A percentile compares a stretch with the other conserved stretches of the same genome.
Evolutionary conservation across 37 sponge, comb jelly and placozoan genomes (phyloP).

Genomic region (Hormiphora californensis): DNA sequence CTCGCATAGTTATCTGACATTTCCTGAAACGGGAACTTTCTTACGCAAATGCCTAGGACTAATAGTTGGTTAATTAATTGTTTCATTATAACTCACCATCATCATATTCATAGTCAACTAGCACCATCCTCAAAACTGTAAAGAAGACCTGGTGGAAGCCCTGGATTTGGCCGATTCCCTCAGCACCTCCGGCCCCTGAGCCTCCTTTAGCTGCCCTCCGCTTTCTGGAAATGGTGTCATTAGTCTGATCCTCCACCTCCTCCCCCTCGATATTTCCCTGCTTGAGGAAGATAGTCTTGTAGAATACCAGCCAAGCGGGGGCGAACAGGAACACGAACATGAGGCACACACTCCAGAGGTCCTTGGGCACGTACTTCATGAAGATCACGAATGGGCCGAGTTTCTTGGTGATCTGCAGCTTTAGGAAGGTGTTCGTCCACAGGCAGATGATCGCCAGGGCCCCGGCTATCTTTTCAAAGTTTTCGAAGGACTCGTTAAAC

Average conservation of each 20-base stretch:
- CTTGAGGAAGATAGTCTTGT: conserved; percentile 4
- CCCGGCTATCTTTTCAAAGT: not conserved
- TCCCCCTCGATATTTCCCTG: not conserved
- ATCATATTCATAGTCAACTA: not conserved
- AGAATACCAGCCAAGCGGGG: not conserved
- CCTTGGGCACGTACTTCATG: conserved; percentile 7
- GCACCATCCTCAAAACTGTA: not conserved
- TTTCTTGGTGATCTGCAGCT: conserved; percentile 18
- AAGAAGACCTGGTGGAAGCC: not conserved
- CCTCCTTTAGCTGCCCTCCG: not conserved
- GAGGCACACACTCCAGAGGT: not conserved
- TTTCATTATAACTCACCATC: not conserved
- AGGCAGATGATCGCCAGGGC: conserved; percentile 4
- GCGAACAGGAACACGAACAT: not conserved
- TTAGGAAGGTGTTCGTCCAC: conserved; percentile 1
- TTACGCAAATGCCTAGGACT: no score
- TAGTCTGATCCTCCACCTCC: not conserved
- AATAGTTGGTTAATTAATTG: no score
- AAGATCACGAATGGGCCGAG: conserved; percentile 8
- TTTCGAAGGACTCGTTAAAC: not conserved
- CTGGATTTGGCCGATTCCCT: not conserved
- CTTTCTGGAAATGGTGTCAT: no score
- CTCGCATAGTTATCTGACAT: no score
- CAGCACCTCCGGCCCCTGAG: not conserved
- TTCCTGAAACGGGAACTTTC: no score